These are phyloP conservation scores for Agelastica alni DNA, from an alignment of 2,888 invertebrate genomes.

Conservation along the genomic window DNA sequence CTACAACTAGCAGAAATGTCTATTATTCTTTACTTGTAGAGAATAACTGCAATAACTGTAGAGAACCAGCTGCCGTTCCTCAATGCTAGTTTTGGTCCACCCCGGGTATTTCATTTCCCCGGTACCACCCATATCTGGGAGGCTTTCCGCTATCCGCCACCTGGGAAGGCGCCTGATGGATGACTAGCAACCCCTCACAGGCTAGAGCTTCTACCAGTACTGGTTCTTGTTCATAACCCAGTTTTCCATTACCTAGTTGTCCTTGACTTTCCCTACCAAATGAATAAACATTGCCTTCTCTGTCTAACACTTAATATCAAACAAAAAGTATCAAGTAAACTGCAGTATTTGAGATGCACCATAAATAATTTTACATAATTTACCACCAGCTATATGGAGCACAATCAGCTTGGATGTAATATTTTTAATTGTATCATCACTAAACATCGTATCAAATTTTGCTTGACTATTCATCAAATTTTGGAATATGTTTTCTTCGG, in stretches of 20 bases:
- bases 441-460: conserved; percentile 36
- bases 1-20: too few species aligned
- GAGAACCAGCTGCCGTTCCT: conserved; percentile 81
- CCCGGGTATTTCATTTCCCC: too few species aligned
- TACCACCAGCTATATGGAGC: conserved; percentile 58
- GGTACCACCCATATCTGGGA: too few species aligned
- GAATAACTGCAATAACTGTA: too few species aligned
- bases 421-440: conserved; percentile 47
- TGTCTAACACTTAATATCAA: conserved; percentile 71
- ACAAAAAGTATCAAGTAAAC: conserved; percentile 62
- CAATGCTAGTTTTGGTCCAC: too few species aligned
- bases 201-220: conserved; percentile 72
- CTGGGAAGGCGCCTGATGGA: too few species aligned
- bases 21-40: too few species aligned
- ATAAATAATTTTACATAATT: conserved; percentile 66
- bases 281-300: conserved; percentile 73
- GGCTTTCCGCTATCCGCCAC: too few species aligned
- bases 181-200: conserved; percentile 75
- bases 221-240: conserved; percentile 68
- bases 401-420: conserved; percentile 57
- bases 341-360: conserved; percentile 62
- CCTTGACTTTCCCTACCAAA: conserved; percentile 89
- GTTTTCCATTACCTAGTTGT: conserved; percentile 81
- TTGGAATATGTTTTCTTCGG: too few species aligned
- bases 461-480: too few species aligned